Evolutionary conservation across 2,113 vertebrate genomes (phyloP).

Genomic region (Oreochromis tanganicae): DNA sequence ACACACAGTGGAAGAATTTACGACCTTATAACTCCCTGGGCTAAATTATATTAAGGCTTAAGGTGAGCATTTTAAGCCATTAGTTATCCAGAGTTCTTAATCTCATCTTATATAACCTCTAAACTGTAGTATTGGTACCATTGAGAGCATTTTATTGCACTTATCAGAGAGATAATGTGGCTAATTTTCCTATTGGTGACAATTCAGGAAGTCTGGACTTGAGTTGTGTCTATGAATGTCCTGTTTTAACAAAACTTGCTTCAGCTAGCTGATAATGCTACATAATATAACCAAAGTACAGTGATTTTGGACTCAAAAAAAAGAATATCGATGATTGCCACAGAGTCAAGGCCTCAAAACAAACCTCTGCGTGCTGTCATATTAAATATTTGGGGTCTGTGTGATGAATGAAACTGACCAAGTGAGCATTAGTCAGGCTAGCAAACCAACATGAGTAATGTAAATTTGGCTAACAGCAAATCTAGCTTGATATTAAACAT

Average conservation of each 20-base stretch:
- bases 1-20: neutral
- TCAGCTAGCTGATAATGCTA: neutral
- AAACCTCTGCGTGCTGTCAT: neutral
- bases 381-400: neutral
- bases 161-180: neutral
- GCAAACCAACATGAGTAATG: neutral
- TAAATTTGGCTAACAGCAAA: neutral
- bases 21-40: neutral
- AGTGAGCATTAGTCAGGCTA: neutral
- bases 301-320: no score
- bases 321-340: no score
- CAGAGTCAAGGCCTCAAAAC: neutral
- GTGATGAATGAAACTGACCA: neutral
- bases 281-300: neutral
- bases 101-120: neutral
- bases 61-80: neutral
- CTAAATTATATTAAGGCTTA: neutral
- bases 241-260: neutral
- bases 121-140: neutral
- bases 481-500: neutral
- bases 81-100: neutral
- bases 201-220: no score
- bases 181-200: no score
- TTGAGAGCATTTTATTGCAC: neutral
- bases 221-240: neutral